Evolutionary conservation across 1,140 invertebrate genomes (phyloP).

Genomic region (Drosophila sturtevanti): DNA sequence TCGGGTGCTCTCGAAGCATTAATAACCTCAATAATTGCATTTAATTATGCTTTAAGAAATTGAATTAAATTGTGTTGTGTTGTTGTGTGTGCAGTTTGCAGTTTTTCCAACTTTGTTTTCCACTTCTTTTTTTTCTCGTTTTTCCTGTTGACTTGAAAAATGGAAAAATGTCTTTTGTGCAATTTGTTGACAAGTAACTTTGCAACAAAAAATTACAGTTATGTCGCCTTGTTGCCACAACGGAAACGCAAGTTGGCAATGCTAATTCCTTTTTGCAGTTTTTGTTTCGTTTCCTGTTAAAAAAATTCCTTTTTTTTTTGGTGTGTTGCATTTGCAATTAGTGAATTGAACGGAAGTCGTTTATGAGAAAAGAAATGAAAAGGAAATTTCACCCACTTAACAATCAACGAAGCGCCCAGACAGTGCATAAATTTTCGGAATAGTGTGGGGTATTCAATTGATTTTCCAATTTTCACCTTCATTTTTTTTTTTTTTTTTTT

Average conservation of each 20-base stretch:
- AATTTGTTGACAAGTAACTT: conserved; percentile 13
- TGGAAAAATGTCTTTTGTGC: conserved; percentile 37
- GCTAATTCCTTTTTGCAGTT: conserved; percentile 64
- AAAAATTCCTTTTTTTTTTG: conserved; percentile 37
- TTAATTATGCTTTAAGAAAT: conserved; percentile 68
- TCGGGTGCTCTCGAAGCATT: conserved; percentile 26
- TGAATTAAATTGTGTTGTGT: conserved; percentile 56
- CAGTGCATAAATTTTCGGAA: conserved; percentile 50
- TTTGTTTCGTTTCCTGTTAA: conserved; percentile 48
- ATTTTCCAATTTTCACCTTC: conserved; percentile 66
- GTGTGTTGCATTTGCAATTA: conserved; percentile 45
- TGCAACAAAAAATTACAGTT: conserved; percentile 56
- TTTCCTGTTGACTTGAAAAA: conserved; percentile 1
- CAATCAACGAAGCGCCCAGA: conserved; percentile 8
- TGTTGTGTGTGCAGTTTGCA: conserved; percentile 27
- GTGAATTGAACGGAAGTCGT: conserved; percentile 55
- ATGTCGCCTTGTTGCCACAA: conserved; percentile 39
- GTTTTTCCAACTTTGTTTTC: conserved; percentile 16
- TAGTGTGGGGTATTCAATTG: conserved; percentile 49
- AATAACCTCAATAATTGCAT: conserved; percentile 54
- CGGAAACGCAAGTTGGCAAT: conserved; percentile 66
- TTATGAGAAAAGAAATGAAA: conserved; percentile 44
- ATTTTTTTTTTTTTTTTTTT: conserved; percentile 19
- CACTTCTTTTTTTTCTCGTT: not conserved
- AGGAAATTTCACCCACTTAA: conserved; percentile 65